Evolutionary conservation across 1,140 invertebrate species (phyloP).

Genomic region (Chymomyza costata): DNA sequence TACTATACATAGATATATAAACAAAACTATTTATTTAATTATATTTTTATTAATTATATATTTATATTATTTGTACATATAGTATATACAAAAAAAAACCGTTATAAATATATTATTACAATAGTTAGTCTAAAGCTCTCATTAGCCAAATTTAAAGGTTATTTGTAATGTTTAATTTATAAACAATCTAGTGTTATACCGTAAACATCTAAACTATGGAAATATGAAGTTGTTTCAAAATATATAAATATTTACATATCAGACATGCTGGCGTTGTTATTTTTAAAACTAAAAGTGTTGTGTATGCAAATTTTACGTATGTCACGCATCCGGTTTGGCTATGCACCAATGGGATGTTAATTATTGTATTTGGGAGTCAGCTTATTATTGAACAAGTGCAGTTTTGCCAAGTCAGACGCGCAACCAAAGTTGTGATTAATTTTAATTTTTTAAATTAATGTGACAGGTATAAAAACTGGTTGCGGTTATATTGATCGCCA

Average conservation of each 20-base stretch:
- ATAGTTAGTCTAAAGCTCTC: constrained; percentile 52
- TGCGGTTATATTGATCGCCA: too few species aligned
- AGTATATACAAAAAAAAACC: constrained; percentile 30
- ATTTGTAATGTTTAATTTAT: constrained; percentile 14
- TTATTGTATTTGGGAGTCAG: too few species aligned
- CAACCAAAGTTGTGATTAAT: too few species aligned
- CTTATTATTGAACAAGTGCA: too few species aligned
- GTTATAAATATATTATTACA: constrained; percentile 38
- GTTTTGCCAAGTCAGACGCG: too few species aligned
- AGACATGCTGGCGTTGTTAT: too few species aligned
- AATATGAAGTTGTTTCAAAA: constrained; percentile 26
- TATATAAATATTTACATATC: constrained; percentile 32
- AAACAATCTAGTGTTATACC: constrained; percentile 21
- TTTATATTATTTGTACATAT: constrained; percentile 34
- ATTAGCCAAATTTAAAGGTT: constrained; percentile 65
- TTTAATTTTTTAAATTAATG: too few species aligned
- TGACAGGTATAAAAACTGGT: too few species aligned
- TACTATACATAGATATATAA: constrained; percentile 32
- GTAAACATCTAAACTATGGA: constrained; percentile 32
- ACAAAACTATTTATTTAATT: constrained; percentile 18
- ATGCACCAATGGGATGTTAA: too few species aligned
- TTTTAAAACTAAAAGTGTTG: too few species aligned
- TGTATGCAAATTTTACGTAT: too few species aligned
- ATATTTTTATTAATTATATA: constrained; percentile 29
- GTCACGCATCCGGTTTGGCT: too few species aligned